Base-by-base conservation (phyloP, 37 sponge, comb jelly and placozoan genomes). In the Lycopodina hypogea region DNA sequence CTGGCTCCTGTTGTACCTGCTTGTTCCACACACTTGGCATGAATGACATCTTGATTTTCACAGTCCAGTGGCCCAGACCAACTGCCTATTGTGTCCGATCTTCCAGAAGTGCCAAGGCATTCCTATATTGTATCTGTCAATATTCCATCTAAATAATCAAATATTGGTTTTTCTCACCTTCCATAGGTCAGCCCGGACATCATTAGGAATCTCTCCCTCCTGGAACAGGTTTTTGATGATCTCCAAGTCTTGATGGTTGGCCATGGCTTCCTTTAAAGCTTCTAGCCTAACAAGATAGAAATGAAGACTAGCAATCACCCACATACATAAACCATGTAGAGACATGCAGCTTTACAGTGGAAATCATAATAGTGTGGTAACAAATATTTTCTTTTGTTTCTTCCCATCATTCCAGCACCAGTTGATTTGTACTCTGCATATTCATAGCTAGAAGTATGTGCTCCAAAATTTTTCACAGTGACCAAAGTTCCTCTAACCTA, bases 1-100 rank as follows among this genome's bases (percentile, higher is more conserved):
- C n/a, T n/a, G n/a, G n/a, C n/a, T n/a, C 48, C 9, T 45, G 48
- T 7, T 65, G 32, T 23, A 89, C 90, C 92, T 56, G 83, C 82
- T 36, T 77, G 66, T 35, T 69, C 72, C 37, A 38, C 17, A 42
- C 93, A 92, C 56, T 87, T 80, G 0, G 58, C 15, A 30, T 83
- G 83, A 14, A 95, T 83, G 57, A 65, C 35, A 12, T 67, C 67
- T 66, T 91, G 95, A 63, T 76, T 62, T 69, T 87, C 93, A 32
- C 68, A 69, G 71, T 95, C 90, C 35, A 95, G 63, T 23, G 89
- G 86, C 34, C 90, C 95, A 80, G 48, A 72, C 90, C 92, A 95
- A 36, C 51, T 68, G 30, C 83, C 81, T n/a, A 95, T 56, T n/a
- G 90, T 69, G 45, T 95, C 95, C 21, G 88, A 87, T 30, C 85